Evolutionary conservation across 1,140 invertebrate species (phyloP), one percentile per base, ranked within the genome.

Genomic region (Drosophila grimshawi): DNA sequence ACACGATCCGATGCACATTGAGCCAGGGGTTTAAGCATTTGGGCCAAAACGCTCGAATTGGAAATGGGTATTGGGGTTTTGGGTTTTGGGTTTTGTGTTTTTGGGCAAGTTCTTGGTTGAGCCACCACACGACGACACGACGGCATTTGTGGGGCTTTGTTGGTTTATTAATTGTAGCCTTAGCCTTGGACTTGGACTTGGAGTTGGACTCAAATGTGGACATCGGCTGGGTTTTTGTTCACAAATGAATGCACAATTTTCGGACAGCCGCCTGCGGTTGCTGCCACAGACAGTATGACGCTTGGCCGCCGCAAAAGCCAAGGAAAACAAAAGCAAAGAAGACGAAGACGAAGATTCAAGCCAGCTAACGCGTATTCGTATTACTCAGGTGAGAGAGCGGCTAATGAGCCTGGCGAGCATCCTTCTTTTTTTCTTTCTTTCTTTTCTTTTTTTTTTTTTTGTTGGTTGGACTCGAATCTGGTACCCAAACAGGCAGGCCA

Each of bases 171-270:
- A 88, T 89, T 89, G 86, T 90, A 73, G 81, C 80, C 80, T 81
- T 88, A 88, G 83, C 82, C 79, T 86, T 86, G 86, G 85, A 75
- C 85, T 85, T 85, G 37, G 59, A 10, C 37, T 49, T 60, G 68
- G 61, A 45, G 66, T 75, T 80, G 82, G 78, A 74, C 69, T 79
- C 79, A 62, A 51, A 55, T 27, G 45, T 76, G 43, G 56, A 48
- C 45, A 60, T 66, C 63, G 70, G 35, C 65, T 76, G 72, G 80
- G 33, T 86, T 83, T 80, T 76, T 63, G 66, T 88, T 91, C 71
- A 89, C 89, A 91, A 91, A 89, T 89, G 89, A 91, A 85, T 91
- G 89, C 83, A 91, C 89, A 89, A 90, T 78, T 82, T 91, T 91
- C 76, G 75, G 78, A 78, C 66, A 90, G 76, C 46, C 76, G 85